Conservation (phyloP, 2,113 vertebrate genomes). For the Polyodon spathula region DNA sequence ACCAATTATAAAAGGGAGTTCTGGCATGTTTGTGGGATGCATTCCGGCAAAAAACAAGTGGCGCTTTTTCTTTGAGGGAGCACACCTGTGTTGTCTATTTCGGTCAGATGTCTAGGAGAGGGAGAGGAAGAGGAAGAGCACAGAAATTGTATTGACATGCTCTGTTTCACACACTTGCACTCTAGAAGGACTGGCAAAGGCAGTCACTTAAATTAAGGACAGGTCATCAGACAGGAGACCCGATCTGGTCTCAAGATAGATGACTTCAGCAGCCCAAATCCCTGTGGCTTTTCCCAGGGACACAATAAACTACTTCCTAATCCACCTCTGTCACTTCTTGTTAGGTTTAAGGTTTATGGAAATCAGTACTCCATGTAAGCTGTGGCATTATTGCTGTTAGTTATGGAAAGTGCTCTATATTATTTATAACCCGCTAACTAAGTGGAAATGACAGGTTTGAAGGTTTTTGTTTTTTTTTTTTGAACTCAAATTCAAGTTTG, state of each 20-base stretch:
- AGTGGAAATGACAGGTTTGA: no score
- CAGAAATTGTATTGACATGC: slow-evolving; percentile 43
- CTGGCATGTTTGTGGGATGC: neutral
- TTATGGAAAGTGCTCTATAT: slow-evolving; percentile 51
- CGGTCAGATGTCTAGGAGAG: slow-evolving; percentile 61
- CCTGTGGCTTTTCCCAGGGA: slow-evolving; percentile 45
- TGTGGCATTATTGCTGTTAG: slow-evolving; percentile 44
- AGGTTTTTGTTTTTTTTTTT: no score
- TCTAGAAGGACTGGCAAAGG: slow-evolving; percentile 63
- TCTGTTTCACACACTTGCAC: slow-evolving; percentile 64
- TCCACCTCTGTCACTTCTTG: slow-evolving; percentile 66
- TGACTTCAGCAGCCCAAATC: slow-evolving; percentile 44
- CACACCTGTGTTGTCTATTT: slow-evolving; percentile 53
- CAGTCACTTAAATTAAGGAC: slow-evolving; percentile 81
- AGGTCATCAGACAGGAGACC: slow-evolving; percentile 63
- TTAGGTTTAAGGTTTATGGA: slow-evolving; percentile 43
- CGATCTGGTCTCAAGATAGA: slow-evolving; percentile 52
- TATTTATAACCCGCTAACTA: slow-evolving; percentile 62
- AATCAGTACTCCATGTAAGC: neutral
- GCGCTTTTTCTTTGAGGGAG: slow-evolving; percentile 12
- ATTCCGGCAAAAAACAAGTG: neutral
- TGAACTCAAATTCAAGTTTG: no score
- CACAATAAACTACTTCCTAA: slow-evolving; percentile 44
- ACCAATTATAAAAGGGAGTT: neutral
- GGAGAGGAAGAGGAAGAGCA: slow-evolving; percentile 34